Percentiles rank a stretch among this genome's conserved stretches.
Conservation (phyloP, 2,888 invertebrate species). For the Hypena proboscidalis region DNA sequence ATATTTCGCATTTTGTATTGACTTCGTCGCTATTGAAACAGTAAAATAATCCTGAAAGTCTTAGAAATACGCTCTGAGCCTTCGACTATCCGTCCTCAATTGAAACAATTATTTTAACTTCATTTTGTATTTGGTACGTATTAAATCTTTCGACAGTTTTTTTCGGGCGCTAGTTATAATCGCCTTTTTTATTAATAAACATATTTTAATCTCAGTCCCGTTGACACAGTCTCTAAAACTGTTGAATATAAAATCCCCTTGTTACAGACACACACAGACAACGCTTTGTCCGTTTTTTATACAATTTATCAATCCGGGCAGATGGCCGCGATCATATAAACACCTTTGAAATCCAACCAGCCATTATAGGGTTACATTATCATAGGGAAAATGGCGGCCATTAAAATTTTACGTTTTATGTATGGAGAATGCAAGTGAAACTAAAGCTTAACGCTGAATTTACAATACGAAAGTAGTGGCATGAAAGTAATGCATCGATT, state of each 20-base stretch:
- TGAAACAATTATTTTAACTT: too few species aligned
- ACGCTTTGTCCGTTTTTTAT: conserved; percentile 72
- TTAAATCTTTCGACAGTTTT: too few species aligned
- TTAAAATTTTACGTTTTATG: conserved; percentile 13
- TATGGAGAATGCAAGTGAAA: not conserved
- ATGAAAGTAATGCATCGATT: too few species aligned
- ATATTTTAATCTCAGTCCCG: conserved; percentile 10
- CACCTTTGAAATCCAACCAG: conserved; percentile 77
- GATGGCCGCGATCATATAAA: conserved; percentile 78
- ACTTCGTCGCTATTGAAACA: too few species aligned
- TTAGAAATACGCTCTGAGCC: too few species aligned
- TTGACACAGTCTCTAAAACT: conserved; percentile 37
- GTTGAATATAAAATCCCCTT: conserved; percentile 47
- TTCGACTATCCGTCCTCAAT: too few species aligned
- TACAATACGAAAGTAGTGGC: too few species aligned
- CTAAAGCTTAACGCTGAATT: not conserved
- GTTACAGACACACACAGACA: conserved; percentile 43
- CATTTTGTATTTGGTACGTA: too few species aligned
- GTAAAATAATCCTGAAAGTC: too few species aligned
- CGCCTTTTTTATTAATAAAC: not conserved
- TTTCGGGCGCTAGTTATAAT: too few species aligned
- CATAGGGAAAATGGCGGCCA: conserved; percentile 70
- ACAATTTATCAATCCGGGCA: conserved; percentile 81
- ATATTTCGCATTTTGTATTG: too few species aligned
- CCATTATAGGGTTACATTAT: conserved; percentile 79